Base-by-base conservation (phyloP, 1,140 invertebrate genomes). In the Mya arenaria region DNA sequence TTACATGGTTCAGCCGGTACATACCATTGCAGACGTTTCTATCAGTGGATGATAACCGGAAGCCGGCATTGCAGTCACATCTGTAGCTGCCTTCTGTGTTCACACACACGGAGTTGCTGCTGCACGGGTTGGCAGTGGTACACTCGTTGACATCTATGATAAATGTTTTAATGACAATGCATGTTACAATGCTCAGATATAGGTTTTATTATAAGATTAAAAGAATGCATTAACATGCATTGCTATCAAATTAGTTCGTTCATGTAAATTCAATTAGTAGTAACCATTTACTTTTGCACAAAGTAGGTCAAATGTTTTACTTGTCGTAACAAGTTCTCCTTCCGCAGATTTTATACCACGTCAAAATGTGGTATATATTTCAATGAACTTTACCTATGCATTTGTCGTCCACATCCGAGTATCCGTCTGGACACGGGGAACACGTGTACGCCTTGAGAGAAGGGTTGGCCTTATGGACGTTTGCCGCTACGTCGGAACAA, bases 81-180 rank as follows among this genome's bases (percentile, higher is more conserved):
- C 15, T 32, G 25, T 72, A 72, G 37, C 44, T 58, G 32, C 69
- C 69, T 0, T 28, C 69, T 1, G 44, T 56, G 52, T 72, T 72
- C 30, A 72, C 52, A 56, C 69, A 69, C 13, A 36, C 28, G 25
- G 19, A n/a, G 2, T 15, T 56, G 52, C 8, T 8, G 1, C 19
- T 25, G 41, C 15, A 19, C 19, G 15, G 34, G n/a, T n/a, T 36
- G 17, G 32, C 37, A 68, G n/a, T 19, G 36, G 8, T n/a, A 23
- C 69, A 72, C 25, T 72, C 69, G n/a, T 72, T 36, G 28, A 72
- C 36, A 72, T 72, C 69, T 72, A 32, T 52, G 55, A 52, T 30
- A 23, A 48, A 48, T n/a, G 44, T 48, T 13, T 19, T 17, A 62
- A 52, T 44, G 19, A 10, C 19, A 52, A 17, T n/a, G 25, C 8